Evolutionary conservation across 2,888 invertebrate species (phyloP).

Genomic region (Caradrina kadenii): DNA sequence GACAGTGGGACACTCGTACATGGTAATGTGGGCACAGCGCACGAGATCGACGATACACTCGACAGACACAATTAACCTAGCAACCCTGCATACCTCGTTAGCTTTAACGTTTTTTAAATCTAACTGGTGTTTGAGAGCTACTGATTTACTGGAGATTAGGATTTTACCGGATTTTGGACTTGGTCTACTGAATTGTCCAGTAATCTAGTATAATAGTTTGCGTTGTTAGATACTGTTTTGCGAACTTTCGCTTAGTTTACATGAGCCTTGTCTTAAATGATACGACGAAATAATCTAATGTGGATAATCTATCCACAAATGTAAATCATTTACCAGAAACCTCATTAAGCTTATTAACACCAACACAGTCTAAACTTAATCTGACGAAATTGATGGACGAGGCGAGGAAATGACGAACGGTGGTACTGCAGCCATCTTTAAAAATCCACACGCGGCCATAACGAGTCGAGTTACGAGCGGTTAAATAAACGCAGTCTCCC

Average conservation of each 20-base stretch:
- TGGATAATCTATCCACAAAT: slow-evolving; percentile 3
- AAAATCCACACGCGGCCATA: slow-evolving; percentile 85
- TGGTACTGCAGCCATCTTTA: slow-evolving; percentile 75
- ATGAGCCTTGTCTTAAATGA: background rate
- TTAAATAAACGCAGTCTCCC: slow-evolving; percentile 87
- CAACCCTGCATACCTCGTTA: slow-evolving; percentile 76
- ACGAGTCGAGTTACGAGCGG: slow-evolving; percentile 86
- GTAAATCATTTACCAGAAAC: slow-evolving; percentile 28
- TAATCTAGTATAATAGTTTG: background rate
- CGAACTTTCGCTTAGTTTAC: background rate
- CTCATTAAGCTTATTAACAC: slow-evolving; percentile 58
- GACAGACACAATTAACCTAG: slow-evolving; percentile 80
- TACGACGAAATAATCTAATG: background rate
- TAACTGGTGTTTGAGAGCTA: slow-evolving; percentile 52
- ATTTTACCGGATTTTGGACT: background rate
- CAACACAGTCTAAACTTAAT: slow-evolving; percentile 64
- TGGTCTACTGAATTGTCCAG: background rate
- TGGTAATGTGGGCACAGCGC: slow-evolving; percentile 69
- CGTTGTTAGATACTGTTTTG: background rate
- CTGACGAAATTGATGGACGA: slow-evolving; percentile 72
- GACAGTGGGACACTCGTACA: slow-evolving; percentile 74
- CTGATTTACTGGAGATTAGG: slow-evolving; percentile 42
- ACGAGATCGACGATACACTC: slow-evolving; percentile 64
- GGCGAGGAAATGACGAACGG: slow-evolving; percentile 71
- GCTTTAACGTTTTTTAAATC: slow-evolving; percentile 65